A percentile compares a stretch with the other conserved stretches of the same genome.
Conservation (phyloP, 2,113 vertebrate species). For the Aix galericulata region DNA sequence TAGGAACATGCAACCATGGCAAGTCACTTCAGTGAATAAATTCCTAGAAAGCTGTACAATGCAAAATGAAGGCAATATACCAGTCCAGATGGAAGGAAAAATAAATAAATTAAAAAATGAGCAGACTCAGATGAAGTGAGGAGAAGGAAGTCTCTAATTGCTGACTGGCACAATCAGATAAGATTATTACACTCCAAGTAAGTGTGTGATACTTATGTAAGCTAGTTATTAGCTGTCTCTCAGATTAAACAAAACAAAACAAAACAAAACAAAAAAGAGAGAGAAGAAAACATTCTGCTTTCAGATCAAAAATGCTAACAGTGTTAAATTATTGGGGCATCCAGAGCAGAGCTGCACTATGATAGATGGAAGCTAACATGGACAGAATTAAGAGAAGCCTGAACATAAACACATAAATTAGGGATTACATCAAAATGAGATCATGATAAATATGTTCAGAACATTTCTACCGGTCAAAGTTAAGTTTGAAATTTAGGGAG, state of each 20-base stretch:
- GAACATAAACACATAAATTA: conserved; percentile 71
- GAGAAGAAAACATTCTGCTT: background rate
- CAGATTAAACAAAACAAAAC: background rate
- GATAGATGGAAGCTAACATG: conserved; percentile 62
- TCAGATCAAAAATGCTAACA: conserved; percentile 15
- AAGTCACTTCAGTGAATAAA: background rate
- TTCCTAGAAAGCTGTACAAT: background rate
- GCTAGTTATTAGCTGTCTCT: background rate
- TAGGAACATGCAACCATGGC: accelerated
- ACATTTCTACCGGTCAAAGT: conserved; percentile 57
- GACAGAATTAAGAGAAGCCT: conserved; percentile 55
- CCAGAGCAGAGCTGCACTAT: background rate
- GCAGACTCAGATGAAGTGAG: background rate
- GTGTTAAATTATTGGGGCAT: conserved; percentile 19
- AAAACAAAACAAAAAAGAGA: background rate
- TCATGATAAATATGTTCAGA: conserved; percentile 70
- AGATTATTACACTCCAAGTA: background rate
- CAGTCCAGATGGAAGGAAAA: background rate
- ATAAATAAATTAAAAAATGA: background rate
- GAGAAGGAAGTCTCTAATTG: background rate
- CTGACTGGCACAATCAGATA: background rate
- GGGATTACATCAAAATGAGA: conserved; percentile 59
- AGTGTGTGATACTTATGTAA: background rate
- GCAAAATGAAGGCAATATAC: background rate
- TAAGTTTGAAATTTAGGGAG: conserved; percentile 37